phyloP scores from a whole-genome alignment of 2,113 vertebrate species.

The Sclerurus mexicanus region DNA sequence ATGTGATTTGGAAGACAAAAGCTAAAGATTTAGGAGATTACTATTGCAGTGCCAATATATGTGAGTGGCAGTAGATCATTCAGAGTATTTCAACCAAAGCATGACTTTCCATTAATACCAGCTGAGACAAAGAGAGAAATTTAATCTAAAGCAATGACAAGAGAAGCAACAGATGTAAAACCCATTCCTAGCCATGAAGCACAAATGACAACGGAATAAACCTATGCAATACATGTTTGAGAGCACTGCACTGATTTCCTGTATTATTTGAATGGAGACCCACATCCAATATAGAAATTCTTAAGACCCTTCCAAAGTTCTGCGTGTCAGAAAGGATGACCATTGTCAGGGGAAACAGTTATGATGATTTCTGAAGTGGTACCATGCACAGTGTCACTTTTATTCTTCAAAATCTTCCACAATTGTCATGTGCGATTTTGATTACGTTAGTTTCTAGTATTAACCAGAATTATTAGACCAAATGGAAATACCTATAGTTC shows the following conservation, averaged over 20 bases:
- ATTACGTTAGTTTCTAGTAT: neutral
- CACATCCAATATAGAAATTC: neutral
- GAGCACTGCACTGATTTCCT: neutral
- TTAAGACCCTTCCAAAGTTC: neutral
- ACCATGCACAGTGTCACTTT: neutral
- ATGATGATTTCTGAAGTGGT: neutral
- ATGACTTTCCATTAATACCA: constrained; percentile 41
- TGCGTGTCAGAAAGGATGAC: neutral
- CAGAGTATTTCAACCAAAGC: constrained; percentile 50
- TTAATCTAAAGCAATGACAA: constrained; percentile 34
- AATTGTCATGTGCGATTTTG: neutral
- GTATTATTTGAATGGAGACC: neutral
- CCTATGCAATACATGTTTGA: neutral
- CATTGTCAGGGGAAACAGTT: neutral
- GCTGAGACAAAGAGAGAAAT: constrained; percentile 47
- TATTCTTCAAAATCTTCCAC: neutral
- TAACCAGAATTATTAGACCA: neutral
- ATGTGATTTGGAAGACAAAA: constrained; percentile 63
- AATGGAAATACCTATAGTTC: neutral
- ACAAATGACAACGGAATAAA: constrained; percentile 55
- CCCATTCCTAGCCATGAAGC: constrained; percentile 32
- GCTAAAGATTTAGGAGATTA: constrained; percentile 23
- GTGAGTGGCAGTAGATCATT: constrained; percentile 35
- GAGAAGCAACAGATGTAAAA: constrained; percentile 28
- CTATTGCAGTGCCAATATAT: constrained; percentile 14